phyloP scores from a whole-genome alignment of 1,140 invertebrate genomes.

The Drosophila oshimai region DNA sequence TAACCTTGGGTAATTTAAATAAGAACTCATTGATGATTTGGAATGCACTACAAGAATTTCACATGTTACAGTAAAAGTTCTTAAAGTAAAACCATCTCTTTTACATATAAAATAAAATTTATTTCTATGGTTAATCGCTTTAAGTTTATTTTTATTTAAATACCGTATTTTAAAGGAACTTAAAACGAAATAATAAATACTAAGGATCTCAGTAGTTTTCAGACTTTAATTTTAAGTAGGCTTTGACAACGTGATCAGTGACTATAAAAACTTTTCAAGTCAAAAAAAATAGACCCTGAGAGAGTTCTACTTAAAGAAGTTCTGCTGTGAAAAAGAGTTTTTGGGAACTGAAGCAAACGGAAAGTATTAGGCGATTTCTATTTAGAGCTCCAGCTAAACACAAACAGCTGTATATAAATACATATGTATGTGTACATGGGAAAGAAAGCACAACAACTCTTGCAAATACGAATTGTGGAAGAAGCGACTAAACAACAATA shows the following conservation, averaged over 20 bases:
- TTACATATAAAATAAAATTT: neutral
- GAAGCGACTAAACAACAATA: slow-evolving; percentile 35
- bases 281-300: too few species aligned
- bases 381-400: slow-evolving; percentile 50
- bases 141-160: neutral
- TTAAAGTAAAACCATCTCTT: neutral
- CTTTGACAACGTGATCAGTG: too few species aligned
- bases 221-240: neutral
- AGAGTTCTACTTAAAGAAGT: neutral
- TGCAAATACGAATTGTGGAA: slow-evolving; percentile 6
- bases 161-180: neutral
- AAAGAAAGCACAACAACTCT: slow-evolving; percentile 3
- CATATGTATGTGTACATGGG: too few species aligned
- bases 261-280: too few species aligned
- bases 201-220: neutral
- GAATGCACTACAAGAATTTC: slow-evolving; percentile 26
- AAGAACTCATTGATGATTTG: slow-evolving; percentile 15
- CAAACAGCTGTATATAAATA: slow-evolving; percentile 57
- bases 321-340: slow-evolving; percentile 1
- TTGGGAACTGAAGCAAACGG: neutral
- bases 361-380: slow-evolving; percentile 58
- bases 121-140: neutral
- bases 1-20: slow-evolving; percentile 15
- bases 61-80: neutral
- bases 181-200: neutral